Evolutionary conservation across 2,888 invertebrate genomes (phyloP).

Genomic region (Xestia ashworthii): DNA sequence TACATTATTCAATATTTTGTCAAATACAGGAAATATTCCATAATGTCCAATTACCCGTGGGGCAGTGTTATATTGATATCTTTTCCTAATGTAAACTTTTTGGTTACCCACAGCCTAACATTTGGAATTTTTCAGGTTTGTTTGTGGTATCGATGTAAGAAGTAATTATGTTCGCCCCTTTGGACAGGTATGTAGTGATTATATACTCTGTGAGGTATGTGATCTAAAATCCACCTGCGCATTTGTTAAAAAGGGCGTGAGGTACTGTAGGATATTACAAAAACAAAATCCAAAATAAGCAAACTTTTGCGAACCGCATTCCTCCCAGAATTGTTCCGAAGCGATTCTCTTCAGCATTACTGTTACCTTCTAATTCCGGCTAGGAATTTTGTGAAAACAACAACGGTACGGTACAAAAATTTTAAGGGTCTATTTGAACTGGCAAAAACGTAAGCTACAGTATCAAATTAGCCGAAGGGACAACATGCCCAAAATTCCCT

Average conservation of each 20-base stretch:
- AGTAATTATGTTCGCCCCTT: not conserved
- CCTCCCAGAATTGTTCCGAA: constrained; percentile 33
- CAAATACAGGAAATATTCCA: not conserved
- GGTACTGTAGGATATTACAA: constrained; percentile 2
- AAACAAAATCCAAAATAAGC: constrained; percentile 28
- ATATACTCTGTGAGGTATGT: too few relatives aligned
- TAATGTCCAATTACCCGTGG: not conserved
- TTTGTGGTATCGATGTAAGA: not conserved
- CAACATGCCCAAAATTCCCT: constrained; percentile 65
- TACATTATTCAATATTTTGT: not conserved
- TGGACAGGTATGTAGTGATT: too few relatives aligned
- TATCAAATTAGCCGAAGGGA: constrained; percentile 71
- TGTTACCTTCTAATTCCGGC: constrained; percentile 42
- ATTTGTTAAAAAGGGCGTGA: not conserved
- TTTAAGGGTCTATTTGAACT: constrained; percentile 44
- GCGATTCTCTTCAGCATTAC: constrained; percentile 31
- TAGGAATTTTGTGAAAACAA: constrained; percentile 48
- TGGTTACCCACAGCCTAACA: too few relatives aligned
- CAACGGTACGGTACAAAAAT: constrained; percentile 32
- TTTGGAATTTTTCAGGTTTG: too few relatives aligned
- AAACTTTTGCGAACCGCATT: constrained; percentile 42
- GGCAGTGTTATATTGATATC: not conserved
- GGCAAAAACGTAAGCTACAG: constrained; percentile 39
- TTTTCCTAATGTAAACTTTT: too few relatives aligned
- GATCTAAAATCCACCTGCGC: not conserved